Evolutionary conservation across 2,797 vertebrate species (phyloP), one percentile per base, ranked within the genome.

Genomic region (Falco peregrinus): DNA sequence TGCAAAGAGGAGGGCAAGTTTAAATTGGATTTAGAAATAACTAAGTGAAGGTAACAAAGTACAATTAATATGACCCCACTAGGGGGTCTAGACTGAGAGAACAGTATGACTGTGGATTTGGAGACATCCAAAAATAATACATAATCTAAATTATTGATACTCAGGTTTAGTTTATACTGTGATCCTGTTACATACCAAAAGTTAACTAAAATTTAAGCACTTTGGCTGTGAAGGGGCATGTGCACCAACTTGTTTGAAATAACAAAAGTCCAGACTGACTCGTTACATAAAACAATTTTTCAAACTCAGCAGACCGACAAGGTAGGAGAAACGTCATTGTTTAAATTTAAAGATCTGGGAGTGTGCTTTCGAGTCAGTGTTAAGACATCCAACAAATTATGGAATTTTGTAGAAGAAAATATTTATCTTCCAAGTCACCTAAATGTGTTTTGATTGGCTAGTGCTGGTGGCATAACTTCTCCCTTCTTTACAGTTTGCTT

Each of bases 11-110:
- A 93, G 57, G 41, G 61, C 60, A 92, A 77, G 89, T 92, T 96
- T 91, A 87, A 96, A 87, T 85, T 96, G 45, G 81, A 82, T 93
- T 90, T 89, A 83, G 87, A 80, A 88, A 88, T 65, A 91, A 50
- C 69, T 70, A 67, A 85, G 53, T 0, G 8, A 93, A 91, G 59
- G 79, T 91, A 92, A 88, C 47, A 75, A 78, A 81, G 47, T 78
- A 71, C 89, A 78, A 70, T 79, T 89, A 76, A 89, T 87, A 21
- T 71, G 76, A 93, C 39, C 59, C 31, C 71, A 29, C 47, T 71
- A 61, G 75, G 68, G 64, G 64, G 68, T 96, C 50, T 81, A 75
- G 82, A 68, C 70, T 31, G 63, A 84, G 64, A 80, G 43, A 93
- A 81, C 35, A 84, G 54, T 25, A 26, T 14, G 41, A 81, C 31